These are phyloP conservation scores for Ips typographus DNA, from an alignment of 1,140 invertebrate species.

Conservation along the genomic window DNA sequence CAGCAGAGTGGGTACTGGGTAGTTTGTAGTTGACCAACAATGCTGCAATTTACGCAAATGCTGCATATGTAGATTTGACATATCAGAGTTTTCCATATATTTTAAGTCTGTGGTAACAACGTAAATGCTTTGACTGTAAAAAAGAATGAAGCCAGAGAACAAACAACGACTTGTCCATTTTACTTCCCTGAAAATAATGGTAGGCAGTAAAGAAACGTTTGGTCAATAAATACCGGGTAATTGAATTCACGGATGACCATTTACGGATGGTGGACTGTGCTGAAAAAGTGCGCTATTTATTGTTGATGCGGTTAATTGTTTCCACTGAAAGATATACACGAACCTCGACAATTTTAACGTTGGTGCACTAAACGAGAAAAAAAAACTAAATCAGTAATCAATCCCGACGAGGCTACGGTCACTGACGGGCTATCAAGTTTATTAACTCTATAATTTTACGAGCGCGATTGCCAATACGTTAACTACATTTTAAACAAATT, in stretches of 20 bases:
- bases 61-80: too few species aligned
- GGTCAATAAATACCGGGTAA: neutral
- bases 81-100: too few species aligned
- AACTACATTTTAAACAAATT: neutral
- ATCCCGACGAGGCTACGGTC: too few species aligned
- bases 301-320: neutral
- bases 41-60: too few species aligned
- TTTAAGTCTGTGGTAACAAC: too few species aligned
- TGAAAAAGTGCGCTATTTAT: conserved; percentile 2
- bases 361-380: too few species aligned
- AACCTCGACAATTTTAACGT: neutral
- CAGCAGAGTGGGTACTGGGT: too few species aligned
- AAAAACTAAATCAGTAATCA: too few species aligned
- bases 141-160: too few species aligned
- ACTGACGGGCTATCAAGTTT: neutral
- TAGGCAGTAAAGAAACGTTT: neutral
- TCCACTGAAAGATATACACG: neutral
- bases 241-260: neutral
- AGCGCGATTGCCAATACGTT: neutral
- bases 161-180: too few species aligned
- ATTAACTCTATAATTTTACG: neutral
- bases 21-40: too few species aligned
- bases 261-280: neutral
- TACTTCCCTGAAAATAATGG: neutral
- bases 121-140: too few species aligned